Evolutionary conservation across 2,797 vertebrate genomes (phyloP).

Genomic region (Cryptoprocta ferox): DNA sequence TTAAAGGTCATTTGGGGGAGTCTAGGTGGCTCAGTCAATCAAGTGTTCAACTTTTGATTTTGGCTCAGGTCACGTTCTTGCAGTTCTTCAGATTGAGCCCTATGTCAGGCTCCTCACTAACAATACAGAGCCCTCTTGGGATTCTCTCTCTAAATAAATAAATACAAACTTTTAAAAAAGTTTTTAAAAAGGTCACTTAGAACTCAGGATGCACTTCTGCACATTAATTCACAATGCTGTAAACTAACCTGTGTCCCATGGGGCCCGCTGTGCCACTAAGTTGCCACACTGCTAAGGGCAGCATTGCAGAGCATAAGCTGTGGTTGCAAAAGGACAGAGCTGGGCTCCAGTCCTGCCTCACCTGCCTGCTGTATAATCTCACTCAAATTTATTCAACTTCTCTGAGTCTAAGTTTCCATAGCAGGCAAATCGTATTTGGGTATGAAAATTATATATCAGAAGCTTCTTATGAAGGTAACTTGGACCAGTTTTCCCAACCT

Average conservation of each 20-base stretch:
- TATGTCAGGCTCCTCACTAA: no score
- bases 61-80: no score
- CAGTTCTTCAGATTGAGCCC: no score
- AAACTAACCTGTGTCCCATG: neutral
- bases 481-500: neutral
- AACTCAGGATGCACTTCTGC: neutral
- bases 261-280: neutral
- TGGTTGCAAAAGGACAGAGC: neutral
- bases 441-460: neutral
- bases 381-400: neutral
- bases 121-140: no score
- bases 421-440: neutral
- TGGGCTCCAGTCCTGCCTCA: neutral
- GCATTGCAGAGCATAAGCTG: neutral
- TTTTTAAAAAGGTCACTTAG: neutral
- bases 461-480: neutral
- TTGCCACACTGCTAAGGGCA: rapidly evolving
- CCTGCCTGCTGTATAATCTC: neutral
- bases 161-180: no score
- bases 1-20: no score
- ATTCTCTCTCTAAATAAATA: no score
- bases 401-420: neutral
- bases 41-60: no score
- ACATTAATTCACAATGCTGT: neutral
- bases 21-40: no score